phyloP scores from a whole-genome alignment of 2,113 vertebrate genomes.

The Passer montanus region DNA sequence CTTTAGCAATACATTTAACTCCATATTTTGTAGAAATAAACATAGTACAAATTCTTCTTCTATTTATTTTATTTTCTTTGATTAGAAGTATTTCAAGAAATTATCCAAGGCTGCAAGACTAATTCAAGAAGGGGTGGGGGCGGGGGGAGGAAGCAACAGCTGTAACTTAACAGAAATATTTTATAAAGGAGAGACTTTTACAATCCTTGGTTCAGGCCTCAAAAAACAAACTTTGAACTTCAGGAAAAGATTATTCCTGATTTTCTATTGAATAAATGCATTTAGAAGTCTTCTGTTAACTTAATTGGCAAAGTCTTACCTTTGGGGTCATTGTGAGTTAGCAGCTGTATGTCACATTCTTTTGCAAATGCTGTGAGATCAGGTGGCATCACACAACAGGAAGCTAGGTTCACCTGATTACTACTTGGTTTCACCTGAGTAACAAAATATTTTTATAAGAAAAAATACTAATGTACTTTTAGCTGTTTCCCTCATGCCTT shows the following conservation, averaged over 20 bases:
- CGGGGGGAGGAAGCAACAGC: not conserved
- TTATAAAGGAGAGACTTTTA: not conserved
- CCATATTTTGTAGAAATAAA: not conserved
- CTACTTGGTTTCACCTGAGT: conserved; percentile 94
- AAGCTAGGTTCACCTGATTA: conserved; percentile 98
- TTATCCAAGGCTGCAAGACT: not conserved
- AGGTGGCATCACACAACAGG: conserved; percentile 98
- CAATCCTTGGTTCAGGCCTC: not conserved
- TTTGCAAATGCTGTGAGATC: conserved; percentile 97
- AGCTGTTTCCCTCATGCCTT: not conserved
- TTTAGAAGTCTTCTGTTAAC: not conserved
- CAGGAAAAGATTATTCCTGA: not conserved
- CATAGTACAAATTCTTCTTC: not conserved
- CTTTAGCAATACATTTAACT: not conserved
- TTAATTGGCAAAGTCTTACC: conserved; percentile 72
- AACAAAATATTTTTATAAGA: not conserved
- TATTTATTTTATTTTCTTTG: not conserved
- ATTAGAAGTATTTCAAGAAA: not conserved
- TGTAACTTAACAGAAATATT: not conserved
- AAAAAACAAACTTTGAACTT: not conserved
- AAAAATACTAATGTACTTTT: not conserved
- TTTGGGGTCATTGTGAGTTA: conserved; percentile 97
- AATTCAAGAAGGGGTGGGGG: not conserved
- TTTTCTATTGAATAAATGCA: not conserved
- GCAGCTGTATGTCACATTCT: conserved; percentile 93